These are phyloP conservation scores for Aplysia californica DNA, from an alignment of 1,140 invertebrate genomes.

Conservation along the genomic window DNA sequence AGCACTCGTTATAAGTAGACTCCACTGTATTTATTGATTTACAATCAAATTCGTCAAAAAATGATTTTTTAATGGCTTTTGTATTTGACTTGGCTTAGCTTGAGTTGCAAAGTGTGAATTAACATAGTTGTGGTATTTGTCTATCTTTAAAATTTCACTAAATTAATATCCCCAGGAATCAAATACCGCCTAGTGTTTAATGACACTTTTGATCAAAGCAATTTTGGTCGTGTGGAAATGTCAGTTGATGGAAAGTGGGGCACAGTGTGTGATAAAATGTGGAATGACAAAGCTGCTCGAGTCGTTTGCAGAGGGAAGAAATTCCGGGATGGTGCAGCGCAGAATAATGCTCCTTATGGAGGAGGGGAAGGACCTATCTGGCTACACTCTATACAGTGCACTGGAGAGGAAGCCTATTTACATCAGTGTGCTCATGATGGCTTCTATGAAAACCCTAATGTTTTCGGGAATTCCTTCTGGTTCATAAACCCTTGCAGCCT, in stretches of 20 bases:
- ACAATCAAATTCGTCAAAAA: not conserved
- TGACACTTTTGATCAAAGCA: too few relatives aligned
- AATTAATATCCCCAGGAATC: slow-evolving; percentile 34
- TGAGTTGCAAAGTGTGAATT: not conserved
- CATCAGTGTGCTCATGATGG: slow-evolving; percentile 50
- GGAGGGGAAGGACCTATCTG: slow-evolving; percentile 54
- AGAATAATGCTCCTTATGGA: slow-evolving; percentile 41
- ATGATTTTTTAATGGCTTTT: not conserved
- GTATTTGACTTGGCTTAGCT: not conserved
- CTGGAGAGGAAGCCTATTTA: slow-evolving; percentile 44
- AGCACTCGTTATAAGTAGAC: too few relatives aligned
- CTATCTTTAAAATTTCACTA: not conserved
- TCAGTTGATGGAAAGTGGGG: slow-evolving; percentile 68
- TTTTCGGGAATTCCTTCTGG: slow-evolving; percentile 24
- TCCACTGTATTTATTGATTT: too few relatives aligned
- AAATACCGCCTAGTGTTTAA: slow-evolving; percentile 28
- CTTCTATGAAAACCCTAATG: slow-evolving; percentile 38
- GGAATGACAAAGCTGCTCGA: slow-evolving; percentile 47
- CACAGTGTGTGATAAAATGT: slow-evolving; percentile 55
- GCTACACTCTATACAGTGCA: slow-evolving; percentile 55
- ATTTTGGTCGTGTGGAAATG: slow-evolving; percentile 79
- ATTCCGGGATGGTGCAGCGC: slow-evolving; percentile 49
- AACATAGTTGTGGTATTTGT: not conserved
- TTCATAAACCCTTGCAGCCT: slow-evolving; percentile 32
- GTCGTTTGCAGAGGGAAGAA: slow-evolving; percentile 52